Conservation (phyloP, 1,140 invertebrate genomes). For the Dryas iulia region DNA sequence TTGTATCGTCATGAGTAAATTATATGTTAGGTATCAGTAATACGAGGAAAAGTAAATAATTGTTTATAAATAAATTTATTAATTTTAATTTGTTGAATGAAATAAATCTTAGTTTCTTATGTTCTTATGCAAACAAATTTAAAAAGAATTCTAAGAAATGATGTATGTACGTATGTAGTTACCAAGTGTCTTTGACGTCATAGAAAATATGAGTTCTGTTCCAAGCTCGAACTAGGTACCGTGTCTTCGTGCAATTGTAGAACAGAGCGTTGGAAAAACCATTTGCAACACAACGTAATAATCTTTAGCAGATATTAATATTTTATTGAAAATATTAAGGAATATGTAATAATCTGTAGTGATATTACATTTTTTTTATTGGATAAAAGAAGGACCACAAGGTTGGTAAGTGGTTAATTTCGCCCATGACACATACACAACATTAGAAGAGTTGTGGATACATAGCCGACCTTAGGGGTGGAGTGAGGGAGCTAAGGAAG, state of each 20-base stretch:
- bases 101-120: too few species aligned
- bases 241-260: neutral
- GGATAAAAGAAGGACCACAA: too few species aligned
- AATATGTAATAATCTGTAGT: too few species aligned
- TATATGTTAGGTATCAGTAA: neutral
- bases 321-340: neutral
- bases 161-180: too few species aligned
- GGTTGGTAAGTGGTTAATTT: too few species aligned
- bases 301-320: neutral
- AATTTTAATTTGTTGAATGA: too few species aligned
- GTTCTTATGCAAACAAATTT: neutral
- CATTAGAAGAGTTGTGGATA: too few species aligned
- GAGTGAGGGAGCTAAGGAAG: too few species aligned
- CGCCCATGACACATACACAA: too few species aligned
- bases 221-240: neutral
- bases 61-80: neutral
- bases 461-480: too few species aligned
- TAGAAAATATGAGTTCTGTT: neutral
- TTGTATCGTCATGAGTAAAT: neutral
- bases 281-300: neutral
- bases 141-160: neutral
- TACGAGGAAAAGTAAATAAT: neutral
- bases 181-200: constrained; percentile 5
- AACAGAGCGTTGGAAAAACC: constrained; percentile 1
- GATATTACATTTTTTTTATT: too few species aligned